A percentile compares a stretch with the other conserved stretches of the same genome.
These are phyloP conservation scores for Probaryconus sp. DNA, from an alignment of 1,140 invertebrate genomes.

Conservation along the genomic window DNA sequence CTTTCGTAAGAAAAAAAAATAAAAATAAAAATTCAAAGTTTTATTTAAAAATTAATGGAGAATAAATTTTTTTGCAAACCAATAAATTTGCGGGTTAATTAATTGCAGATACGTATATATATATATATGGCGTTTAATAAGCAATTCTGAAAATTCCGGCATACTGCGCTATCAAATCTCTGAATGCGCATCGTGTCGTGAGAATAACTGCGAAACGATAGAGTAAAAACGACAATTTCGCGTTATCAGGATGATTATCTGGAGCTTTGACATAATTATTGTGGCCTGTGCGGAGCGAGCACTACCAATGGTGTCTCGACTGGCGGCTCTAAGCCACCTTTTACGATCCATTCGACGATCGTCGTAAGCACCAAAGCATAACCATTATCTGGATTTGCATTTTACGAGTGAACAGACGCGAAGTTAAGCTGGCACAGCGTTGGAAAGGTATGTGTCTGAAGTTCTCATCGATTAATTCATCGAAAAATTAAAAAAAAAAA, in stretches of 20 bases:
- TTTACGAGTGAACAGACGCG: constrained; percentile 68
- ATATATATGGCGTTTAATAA: constrained; percentile 19
- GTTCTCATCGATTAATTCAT: no score
- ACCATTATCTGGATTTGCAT: constrained; percentile 70
- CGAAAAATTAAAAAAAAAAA: constrained; percentile 11
- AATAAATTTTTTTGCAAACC: neutral
- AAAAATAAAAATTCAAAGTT: no score
- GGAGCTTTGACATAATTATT: constrained; percentile 66
- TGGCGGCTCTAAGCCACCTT: constrained; percentile 56
- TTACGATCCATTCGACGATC: constrained; percentile 70
- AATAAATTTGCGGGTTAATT: neutral
- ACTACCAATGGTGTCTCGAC: constrained; percentile 37
- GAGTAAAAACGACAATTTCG: constrained; percentile 57
- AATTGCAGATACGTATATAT: neutral
- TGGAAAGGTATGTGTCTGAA: constrained; percentile 8
- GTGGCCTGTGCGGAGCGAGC: constrained; percentile 31
- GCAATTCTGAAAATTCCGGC: constrained; percentile 11
- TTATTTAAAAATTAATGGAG: no score
- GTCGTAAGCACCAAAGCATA: constrained; percentile 59
- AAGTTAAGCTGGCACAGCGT: constrained; percentile 22
- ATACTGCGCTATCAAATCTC: constrained; percentile 17
- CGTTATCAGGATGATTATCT: constrained; percentile 51
- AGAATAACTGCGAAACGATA: constrained; percentile 18
- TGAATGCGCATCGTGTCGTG: neutral
- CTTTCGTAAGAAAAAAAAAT: no score